phyloP scores from a whole-genome alignment of 92 coral and sea anemone species.

The Zoanthus sociatus region DNA sequence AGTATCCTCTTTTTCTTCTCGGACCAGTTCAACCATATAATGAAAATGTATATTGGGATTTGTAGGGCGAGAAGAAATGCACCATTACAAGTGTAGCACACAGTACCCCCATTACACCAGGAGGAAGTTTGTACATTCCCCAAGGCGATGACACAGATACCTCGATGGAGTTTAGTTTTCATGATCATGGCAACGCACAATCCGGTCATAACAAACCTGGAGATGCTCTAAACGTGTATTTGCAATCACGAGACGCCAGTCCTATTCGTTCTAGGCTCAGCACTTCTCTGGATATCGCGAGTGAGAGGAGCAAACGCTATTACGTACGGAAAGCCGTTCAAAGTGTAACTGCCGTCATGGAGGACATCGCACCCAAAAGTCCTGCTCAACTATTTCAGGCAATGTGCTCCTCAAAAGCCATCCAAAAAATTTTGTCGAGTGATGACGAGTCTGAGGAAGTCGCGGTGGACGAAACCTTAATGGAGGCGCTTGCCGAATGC shows the following conservation, averaged over 20 bases:
- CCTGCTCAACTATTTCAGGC: conserved; percentile 62
- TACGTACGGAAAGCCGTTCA: conserved; percentile 65
- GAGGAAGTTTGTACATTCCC: conserved; percentile 69
- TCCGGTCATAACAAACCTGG: conserved; percentile 26
- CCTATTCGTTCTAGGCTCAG: conserved; percentile 69
- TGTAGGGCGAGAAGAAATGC: no score
- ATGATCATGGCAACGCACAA: conserved; percentile 38
- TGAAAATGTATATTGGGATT: no score
- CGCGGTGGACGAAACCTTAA: conserved; percentile 57
- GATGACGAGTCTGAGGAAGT: conserved; percentile 49
- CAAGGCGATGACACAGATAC: conserved; percentile 48
- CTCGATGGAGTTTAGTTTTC: conserved; percentile 61
- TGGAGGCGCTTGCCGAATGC: conserved; percentile 69
- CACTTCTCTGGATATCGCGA: conserved; percentile 59
- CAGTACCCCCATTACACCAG: conserved; percentile 62
- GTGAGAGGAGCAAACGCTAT: conserved; percentile 62
- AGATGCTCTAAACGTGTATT: conserved; percentile 64
- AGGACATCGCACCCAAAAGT: conserved; percentile 69
- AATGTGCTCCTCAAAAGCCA: conserved; percentile 53
- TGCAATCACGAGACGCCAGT: conserved; percentile 65
- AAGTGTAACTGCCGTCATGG: conserved; percentile 63
- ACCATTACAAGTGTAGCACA: conserved; percentile 6
- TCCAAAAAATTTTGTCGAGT: conserved; percentile 48
- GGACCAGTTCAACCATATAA: no score
- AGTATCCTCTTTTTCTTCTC: no score